Evolutionary conservation across 2,797 vertebrate species (phyloP), one percentile per base, ranked within the genome.

Genomic region (Oreonectes daqikongensis): DNA sequence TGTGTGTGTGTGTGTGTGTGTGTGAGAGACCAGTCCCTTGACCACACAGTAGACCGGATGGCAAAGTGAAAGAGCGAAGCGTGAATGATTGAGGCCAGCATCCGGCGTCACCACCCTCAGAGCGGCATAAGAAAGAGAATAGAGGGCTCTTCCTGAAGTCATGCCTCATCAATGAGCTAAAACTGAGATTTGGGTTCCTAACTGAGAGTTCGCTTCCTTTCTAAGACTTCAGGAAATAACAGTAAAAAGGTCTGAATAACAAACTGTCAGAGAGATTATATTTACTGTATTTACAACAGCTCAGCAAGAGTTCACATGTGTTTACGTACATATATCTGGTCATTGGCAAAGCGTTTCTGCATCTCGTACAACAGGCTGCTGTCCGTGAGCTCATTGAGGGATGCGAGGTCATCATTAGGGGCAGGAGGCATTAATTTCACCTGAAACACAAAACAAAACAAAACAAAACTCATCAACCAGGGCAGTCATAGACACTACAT

Each of bases 361-460:
- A 99, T 97, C 87, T 99, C 97, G 17, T 99, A 99, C 24, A 99
- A 95, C 22, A 99, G 91, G 84, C 96, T 97, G 92, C 95, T 93
- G 78, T 97, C 94, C 0, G 94, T 97, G 35, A 99, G 93, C 86
- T 98, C 95, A 5, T 93, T 99, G 89, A 99, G 93, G 5, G 96
- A 97, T 0, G 97, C 95, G 74, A 99, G 92, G 90, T 99, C 96
- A 7, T 99, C 97, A 7, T 93, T 99, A 17, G 97, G 97, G 5
- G 97, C 97, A 0, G 97, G 95, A 79, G 97, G 97, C 94, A 95
- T 95, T 64, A 99, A 87, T 75, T 96, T 96, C 70, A 98, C 92
- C 97, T 99, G 84, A 46, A 72, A 68, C 8, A 70, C 8, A 80
- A 71, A 50, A 35, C 4, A 17, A 20, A 30, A 30, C 7, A n/a